Evolutionary conservation across 2,113 vertebrate species (phyloP).

Genomic region (Eonycteris spelaea): DNA sequence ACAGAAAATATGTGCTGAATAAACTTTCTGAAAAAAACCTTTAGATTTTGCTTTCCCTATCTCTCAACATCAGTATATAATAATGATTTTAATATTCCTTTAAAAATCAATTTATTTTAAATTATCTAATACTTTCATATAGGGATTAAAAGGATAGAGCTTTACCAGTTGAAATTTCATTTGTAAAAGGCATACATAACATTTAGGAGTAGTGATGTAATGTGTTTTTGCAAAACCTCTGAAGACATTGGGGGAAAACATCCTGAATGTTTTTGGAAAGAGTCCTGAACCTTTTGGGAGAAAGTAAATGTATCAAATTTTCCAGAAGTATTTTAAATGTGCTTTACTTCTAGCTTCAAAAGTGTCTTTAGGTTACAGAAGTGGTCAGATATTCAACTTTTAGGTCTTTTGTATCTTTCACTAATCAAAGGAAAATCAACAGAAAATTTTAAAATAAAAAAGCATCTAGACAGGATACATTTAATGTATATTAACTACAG

Average conservation of each 20-base stretch:
- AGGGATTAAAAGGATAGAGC: background rate
- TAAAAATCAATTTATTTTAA: background rate
- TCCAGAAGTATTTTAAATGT: background rate
- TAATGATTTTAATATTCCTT: background rate
- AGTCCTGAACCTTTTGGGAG: background rate
- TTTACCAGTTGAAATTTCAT: background rate
- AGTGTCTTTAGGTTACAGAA: background rate
- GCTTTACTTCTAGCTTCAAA: background rate
- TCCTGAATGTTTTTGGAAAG: background rate
- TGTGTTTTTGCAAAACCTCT: background rate
- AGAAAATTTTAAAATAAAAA: conserved; percentile 63
- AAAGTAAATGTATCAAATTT: background rate
- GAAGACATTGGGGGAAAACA: background rate
- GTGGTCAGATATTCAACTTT: background rate
- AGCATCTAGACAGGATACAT: conserved; percentile 35
- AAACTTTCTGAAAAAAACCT: background rate
- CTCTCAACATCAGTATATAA: background rate
- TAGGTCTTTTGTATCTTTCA: background rate
- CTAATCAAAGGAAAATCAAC: conserved; percentile 31
- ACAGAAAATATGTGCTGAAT: background rate
- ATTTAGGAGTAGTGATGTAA: background rate
- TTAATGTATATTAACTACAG: conserved; percentile 11
- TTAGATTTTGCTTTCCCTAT: background rate
- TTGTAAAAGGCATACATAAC: background rate
- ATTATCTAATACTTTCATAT: background rate